These are phyloP conservation scores for Neodiprion pinetum DNA, from an alignment of 1,140 invertebrate species.

Conservation along the genomic window DNA sequence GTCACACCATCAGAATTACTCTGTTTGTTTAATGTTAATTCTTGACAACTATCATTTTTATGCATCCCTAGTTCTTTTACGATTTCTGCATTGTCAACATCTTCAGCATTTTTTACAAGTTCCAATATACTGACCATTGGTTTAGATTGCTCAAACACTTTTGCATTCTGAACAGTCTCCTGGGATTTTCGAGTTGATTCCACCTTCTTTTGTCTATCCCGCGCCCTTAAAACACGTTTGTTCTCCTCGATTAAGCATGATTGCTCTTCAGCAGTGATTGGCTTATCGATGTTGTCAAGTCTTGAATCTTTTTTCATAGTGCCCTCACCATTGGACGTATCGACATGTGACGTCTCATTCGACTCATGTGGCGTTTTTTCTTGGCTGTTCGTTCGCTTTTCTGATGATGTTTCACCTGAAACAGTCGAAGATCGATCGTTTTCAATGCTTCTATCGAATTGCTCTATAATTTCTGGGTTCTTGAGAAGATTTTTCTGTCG, in stretches of 20 bases:
- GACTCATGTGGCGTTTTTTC: background rate
- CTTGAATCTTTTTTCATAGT: background rate
- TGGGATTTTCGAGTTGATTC: constrained; percentile 30
- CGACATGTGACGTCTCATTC: background rate
- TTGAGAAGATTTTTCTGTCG: background rate
- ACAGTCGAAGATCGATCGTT: constrained; percentile 3
- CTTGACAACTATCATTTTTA: background rate
- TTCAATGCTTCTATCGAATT: constrained; percentile 3
- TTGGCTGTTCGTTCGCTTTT: background rate
- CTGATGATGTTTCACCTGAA: background rate
- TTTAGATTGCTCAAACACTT: background rate
- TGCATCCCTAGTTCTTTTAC: background rate
- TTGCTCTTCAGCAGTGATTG: constrained; percentile 1
- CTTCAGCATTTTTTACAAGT: background rate
- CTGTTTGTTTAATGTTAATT: background rate
- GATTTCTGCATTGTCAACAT: background rate
- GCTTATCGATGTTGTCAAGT: background rate
- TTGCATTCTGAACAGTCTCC: background rate
- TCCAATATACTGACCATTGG: background rate
- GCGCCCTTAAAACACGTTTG: constrained; percentile 45
- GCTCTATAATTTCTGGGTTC: background rate
- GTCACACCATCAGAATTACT: background rate
- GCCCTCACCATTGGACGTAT: background rate
- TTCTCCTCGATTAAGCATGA: constrained; percentile 37
- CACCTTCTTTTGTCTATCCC: constrained; percentile 46